Conservation (phyloP, 2,113 vertebrate species). For the Raja brachyura region DNA sequence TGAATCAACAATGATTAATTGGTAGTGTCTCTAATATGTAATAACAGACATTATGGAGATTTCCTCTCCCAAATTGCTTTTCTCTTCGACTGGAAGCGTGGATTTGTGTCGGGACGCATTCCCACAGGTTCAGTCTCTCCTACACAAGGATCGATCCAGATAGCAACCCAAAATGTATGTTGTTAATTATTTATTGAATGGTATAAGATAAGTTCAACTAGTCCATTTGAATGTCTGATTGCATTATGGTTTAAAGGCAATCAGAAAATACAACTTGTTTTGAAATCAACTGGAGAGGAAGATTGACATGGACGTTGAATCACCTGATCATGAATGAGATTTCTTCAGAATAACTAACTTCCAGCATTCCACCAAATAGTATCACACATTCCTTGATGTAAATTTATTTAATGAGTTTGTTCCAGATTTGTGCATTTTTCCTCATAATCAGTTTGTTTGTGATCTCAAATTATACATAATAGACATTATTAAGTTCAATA, state of each 20-base stretch:
- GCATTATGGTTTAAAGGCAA: neutral
- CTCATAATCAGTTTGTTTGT: neutral
- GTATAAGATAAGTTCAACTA: neutral
- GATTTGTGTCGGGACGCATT: neutral
- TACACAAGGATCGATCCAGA: neutral
- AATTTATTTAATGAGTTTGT: slow-evolving; percentile 11
- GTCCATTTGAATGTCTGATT: neutral
- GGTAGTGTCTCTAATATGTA: neutral
- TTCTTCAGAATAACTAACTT: slow-evolving; percentile 21
- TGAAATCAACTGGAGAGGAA: neutral
- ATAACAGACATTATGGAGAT: neutral
- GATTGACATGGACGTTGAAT: neutral
- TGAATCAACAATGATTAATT: neutral
- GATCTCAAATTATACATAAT: neutral
- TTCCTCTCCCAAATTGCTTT: too few species aligned
- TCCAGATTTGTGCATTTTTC: neutral
- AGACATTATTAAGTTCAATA: neutral
- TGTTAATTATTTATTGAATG: neutral
- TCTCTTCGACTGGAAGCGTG: neutral
- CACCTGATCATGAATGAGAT: neutral
- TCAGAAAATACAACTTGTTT: neutral
- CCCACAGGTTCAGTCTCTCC: neutral
- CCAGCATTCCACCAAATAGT: neutral
- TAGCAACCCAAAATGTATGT: neutral
- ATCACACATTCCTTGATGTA: neutral